phyloP scores from a whole-genome alignment of 2,797 vertebrate genomes.

The Darevskia nairensis region DNA sequence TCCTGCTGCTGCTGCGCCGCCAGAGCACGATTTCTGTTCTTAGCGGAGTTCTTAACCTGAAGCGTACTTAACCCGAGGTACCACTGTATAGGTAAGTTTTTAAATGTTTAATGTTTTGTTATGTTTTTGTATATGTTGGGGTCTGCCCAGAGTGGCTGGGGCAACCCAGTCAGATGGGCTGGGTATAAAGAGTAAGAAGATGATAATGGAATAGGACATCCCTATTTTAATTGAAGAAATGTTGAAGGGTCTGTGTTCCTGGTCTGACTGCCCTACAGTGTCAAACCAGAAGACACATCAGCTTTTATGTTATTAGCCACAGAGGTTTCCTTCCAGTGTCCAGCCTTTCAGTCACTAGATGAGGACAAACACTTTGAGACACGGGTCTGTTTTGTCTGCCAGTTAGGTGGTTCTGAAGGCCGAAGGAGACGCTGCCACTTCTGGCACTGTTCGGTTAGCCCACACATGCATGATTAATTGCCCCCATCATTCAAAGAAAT shows the following conservation, averaged over 20 bases:
- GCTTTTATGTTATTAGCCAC: background rate
- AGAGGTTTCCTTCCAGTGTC: background rate
- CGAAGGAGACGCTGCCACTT: constrained; percentile 60
- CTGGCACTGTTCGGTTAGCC: constrained; percentile 54
- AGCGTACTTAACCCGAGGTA: no score
- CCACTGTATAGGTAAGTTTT: no score
- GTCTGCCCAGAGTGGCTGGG: no score
- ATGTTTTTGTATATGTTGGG: no score
- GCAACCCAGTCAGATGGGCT: no score
- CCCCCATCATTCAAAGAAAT: constrained; percentile 74
- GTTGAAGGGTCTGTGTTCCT: background rate
- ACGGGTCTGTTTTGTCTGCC: constrained; percentile 59
- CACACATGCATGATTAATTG: constrained; percentile 71
- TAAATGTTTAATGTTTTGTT: no score
- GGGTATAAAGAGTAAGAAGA: no score
- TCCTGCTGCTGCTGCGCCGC: no score
- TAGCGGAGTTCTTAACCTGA: no score
- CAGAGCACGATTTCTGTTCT: no score
- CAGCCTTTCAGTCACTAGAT: constrained; percentile 15
- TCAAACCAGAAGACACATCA: background rate
- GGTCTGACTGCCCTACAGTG: background rate
- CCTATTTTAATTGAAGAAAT: no score
- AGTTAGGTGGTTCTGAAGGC: constrained; percentile 60
- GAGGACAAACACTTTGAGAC: constrained; percentile 37
- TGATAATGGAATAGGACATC: no score